phyloP scores from a whole-genome alignment of 2,113 vertebrate genomes.

The Cranoglanis bouderius region DNA sequence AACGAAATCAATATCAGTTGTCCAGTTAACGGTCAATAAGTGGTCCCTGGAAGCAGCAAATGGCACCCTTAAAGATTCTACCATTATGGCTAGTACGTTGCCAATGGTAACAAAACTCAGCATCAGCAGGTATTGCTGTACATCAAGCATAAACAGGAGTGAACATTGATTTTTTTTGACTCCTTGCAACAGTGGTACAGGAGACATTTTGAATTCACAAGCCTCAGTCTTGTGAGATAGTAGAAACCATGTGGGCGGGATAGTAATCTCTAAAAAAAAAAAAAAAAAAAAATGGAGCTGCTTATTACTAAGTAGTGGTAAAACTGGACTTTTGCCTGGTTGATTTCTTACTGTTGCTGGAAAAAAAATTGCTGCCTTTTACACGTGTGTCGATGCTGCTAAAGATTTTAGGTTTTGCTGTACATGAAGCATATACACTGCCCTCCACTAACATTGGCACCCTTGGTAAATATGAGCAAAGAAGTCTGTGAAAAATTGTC shows the following conservation, averaged over 20 bases:
- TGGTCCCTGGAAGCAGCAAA: conserved; percentile 1
- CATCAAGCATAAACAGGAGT: neutral
- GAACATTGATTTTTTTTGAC: neutral
- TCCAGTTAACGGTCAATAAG: neutral
- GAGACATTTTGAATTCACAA: neutral
- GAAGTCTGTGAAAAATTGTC: no score
- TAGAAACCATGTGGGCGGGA: no score
- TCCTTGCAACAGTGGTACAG: neutral
- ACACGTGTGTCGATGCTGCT: neutral
- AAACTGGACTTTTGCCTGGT: neutral
- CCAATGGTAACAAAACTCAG: neutral
- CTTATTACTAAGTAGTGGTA: neutral
- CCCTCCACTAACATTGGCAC: no score
- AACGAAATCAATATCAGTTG: neutral
- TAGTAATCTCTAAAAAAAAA: neutral
- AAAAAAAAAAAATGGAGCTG: neutral
- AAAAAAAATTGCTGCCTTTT: neutral
- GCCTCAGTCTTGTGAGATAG: no score
- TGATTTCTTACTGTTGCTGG: neutral
- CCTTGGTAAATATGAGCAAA: no score
- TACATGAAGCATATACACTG: neutral
- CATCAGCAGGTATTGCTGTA: neutral
- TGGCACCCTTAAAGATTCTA: neutral
- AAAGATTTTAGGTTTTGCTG: no score
- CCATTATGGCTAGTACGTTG: neutral